Base-by-base conservation (phyloP, 2,888 invertebrate species). In the Agrochola circellaris region DNA sequence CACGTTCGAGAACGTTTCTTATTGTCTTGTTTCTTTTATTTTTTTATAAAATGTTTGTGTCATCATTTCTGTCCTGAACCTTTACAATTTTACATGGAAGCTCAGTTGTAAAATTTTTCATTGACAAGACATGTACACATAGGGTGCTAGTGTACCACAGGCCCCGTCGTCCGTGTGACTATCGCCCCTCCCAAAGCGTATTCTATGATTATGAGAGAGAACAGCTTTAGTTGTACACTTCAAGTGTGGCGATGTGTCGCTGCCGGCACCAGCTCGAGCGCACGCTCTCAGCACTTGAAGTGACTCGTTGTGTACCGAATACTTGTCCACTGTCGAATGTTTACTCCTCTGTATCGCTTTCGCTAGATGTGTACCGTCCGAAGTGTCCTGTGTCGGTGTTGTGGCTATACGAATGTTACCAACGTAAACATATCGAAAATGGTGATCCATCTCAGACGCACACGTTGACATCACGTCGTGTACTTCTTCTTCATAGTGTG, bases 131-230 rank as follows among this genome's bases (percentile, higher is more conserved):
- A 80, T 70, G 81, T 77, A 75, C 75, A 81, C 71, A 73, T 76
- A 70, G 84, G 88, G 88, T 83, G 87, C 82, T 77, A 82, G 73
- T 80, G 71, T 65, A 77, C 79, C 82, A 88, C 86, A 74, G 85
- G 77, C 79, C 67, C 87, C 86, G 93, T 95, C 95, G 95, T 95
- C 95, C 91, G 91, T 93, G 95, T 95, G 93, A 95, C 95, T 92
- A 95, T 94, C 95, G 96, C 95, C 96, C 95, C 88, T 92, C 89
- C 95, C 94, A 95, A 95, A 94, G 92, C 94, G 95, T 95, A 92
- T 92, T 93, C 78, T 90, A 79, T 73, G 70, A 64, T 48, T 71
- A 83, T 86, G 88, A 91, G 89, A 92, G 89, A 90, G 87, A 92
- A 92, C 90, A 87, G 94, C 93, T 93, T 93, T 92, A 86, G 81